Evolutionary conservation across 1,140 invertebrate species (phyloP).

Genomic region (silkworm (Bombyx mori)): DNA sequence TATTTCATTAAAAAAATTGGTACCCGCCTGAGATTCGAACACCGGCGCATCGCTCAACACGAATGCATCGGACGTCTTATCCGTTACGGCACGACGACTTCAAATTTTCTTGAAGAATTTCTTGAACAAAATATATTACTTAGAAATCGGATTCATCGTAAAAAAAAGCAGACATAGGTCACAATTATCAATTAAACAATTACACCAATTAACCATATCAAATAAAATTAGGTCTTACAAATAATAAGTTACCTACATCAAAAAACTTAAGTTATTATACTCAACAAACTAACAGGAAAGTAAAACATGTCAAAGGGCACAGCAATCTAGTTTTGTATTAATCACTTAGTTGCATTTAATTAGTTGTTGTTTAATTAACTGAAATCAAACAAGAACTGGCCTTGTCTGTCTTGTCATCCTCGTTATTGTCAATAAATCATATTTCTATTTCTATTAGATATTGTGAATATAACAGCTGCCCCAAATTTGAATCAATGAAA

Average conservation of each 20-base stretch:
- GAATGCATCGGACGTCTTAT: no score
- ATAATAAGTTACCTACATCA: not conserved
- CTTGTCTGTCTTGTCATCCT: constrained; percentile 3
- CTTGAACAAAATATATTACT: no score
- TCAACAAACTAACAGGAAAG: not conserved
- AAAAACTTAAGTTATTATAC: not conserved
- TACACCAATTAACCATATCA: no score
- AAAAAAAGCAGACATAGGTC: no score
- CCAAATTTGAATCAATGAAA: constrained; percentile 33
- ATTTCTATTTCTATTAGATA: constrained; percentile 30
- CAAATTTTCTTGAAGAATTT: no score
- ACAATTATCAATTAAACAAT: no score
- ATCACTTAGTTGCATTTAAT: constrained; percentile 51
- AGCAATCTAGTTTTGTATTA: constrained; percentile 37
- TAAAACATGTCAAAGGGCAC: constrained; percentile 30
- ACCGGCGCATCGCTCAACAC: no score
- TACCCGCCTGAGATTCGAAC: no score
- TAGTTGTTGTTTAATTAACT: constrained; percentile 40
- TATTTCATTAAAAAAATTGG: no score
- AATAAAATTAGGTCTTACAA: not conserved
- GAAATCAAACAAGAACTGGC: constrained; percentile 41
- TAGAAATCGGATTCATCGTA: no score
- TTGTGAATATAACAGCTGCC: constrained; percentile 29
- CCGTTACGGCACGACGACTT: no score
- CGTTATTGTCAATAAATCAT: constrained; percentile 29